Conservation (phyloP, 2,113 vertebrate species). For the Poecile atricapillus region DNA sequence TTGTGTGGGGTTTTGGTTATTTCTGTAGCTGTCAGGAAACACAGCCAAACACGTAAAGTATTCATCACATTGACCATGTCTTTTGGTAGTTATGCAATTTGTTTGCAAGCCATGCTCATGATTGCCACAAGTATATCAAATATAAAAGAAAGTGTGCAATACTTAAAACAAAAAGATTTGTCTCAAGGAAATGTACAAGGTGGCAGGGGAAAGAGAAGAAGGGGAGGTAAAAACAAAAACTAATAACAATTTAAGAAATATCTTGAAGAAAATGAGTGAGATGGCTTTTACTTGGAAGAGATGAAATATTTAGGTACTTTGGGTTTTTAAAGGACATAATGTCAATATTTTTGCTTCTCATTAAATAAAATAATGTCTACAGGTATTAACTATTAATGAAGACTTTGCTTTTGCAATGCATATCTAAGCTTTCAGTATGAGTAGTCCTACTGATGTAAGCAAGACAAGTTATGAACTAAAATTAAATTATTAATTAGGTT, state of each 20-base stretch:
- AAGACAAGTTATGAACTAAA: neutral
- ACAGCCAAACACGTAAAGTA: neutral
- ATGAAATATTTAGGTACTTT: neutral
- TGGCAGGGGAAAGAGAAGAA: neutral
- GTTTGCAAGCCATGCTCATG: neutral
- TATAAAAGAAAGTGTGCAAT: neutral
- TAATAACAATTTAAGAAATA: neutral
- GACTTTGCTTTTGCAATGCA: neutral
- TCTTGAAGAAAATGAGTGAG: neutral
- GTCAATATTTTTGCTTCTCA: neutral
- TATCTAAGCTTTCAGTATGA: neutral
- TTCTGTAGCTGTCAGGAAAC: neutral
- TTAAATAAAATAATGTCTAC: neutral
- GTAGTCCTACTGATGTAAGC: neutral
- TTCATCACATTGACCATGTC: neutral
- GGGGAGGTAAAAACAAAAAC: neutral
- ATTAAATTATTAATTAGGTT: neutral
- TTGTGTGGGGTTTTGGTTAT: neutral
- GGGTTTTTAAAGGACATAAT: neutral
- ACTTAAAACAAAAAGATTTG: neutral
- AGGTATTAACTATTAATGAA: neutral
- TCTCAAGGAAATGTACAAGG: neutral
- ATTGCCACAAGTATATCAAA: neutral
- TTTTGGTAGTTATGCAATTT: neutral
- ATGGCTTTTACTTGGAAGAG: neutral